phyloP scores from a whole-genome alignment of 2,888 invertebrate genomes.

The Brachylomia viminalis region DNA sequence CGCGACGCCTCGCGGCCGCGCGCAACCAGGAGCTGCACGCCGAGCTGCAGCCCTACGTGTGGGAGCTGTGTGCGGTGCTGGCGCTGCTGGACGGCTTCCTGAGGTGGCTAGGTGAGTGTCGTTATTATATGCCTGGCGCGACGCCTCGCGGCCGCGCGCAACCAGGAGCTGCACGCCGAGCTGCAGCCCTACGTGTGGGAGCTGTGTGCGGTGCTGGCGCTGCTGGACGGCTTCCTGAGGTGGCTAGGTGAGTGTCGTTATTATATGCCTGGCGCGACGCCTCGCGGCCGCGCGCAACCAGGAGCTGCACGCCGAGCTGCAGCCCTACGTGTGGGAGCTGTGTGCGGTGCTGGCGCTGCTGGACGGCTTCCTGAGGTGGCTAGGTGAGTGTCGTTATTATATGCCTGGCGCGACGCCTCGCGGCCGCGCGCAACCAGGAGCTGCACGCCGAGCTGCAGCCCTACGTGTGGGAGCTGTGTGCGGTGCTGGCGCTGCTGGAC shows the following conservation, averaged over 20 bases:
- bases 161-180: constrained; percentile 97
- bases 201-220: constrained; percentile 96
- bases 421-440: constrained; percentile 96
- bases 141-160: too few species aligned
- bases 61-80: constrained; percentile 98
- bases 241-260: constrained; percentile 94
- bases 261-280: too few species aligned
- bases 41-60: constrained; percentile 98
- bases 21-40: constrained; percentile 96
- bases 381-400: constrained; percentile 91
- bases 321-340: constrained; percentile 99
- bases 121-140: too few species aligned
- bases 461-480: constrained; percentile 98
- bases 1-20: constrained; percentile 92
- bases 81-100: constrained; percentile 97
- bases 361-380: constrained; percentile 97
- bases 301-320: constrained; percentile 97
- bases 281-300: too few species aligned
- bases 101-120: constrained; percentile 95
- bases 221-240: constrained; percentile 96
- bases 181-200: constrained; percentile 99
- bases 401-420: too few species aligned
- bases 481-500: constrained; percentile 96
- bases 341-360: constrained; percentile 96
- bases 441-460: constrained; percentile 98